Evolutionary conservation across 2,113 vertebrate species (phyloP).

Genomic region (Silurus asotus): DNA sequence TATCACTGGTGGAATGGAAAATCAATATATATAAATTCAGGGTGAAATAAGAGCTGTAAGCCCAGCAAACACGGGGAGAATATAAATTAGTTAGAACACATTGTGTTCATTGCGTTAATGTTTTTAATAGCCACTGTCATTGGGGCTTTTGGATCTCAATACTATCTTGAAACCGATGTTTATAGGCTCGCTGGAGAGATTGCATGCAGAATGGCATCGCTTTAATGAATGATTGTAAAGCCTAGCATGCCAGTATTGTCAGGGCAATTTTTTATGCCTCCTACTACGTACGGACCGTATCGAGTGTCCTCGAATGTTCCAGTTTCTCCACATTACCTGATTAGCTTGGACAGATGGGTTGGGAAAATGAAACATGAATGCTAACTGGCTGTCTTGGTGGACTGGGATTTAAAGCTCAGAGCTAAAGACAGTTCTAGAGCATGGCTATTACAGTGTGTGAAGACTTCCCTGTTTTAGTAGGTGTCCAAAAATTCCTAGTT

Average conservation of each 20-base stretch:
- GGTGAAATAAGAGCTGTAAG: background rate
- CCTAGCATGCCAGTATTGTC: background rate
- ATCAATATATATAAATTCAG: background rate
- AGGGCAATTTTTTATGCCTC: background rate
- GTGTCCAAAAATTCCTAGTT: constrained; percentile 20
- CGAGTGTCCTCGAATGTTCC: background rate
- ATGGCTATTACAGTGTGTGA: background rate
- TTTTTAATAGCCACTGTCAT: background rate
- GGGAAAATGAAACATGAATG: constrained; percentile 15
- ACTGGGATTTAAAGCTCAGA: background rate
- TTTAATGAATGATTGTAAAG: constrained; percentile 4
- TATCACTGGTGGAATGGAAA: background rate
- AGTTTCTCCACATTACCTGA: constrained; percentile 5
- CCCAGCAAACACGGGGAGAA: background rate
- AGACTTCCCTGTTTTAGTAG: background rate
- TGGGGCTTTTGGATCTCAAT: background rate
- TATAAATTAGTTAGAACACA: background rate
- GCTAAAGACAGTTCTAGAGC: constrained; percentile 21
- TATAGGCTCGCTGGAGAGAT: background rate
- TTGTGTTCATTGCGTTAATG: background rate
- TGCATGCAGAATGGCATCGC: background rate
- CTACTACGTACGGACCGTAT: background rate
- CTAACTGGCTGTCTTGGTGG: constrained; percentile 6
- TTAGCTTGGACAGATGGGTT: constrained; percentile 4
- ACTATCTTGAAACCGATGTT: background rate